Conservation (phyloP, 35 echinoderm and acorn worm species). For the Ptychodera flava region DNA sequence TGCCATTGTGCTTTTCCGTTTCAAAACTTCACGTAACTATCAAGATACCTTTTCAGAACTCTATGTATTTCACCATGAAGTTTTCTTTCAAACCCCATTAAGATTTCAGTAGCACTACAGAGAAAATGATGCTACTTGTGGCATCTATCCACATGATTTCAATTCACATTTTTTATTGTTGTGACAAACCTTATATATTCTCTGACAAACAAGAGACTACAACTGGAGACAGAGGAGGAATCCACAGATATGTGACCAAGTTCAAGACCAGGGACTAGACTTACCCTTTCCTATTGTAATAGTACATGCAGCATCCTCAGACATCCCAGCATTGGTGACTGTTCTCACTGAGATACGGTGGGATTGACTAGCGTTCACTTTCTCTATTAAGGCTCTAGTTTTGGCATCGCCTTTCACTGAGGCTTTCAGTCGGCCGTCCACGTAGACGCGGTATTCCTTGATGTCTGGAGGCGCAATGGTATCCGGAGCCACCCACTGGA, state of each 20-base stretch:
- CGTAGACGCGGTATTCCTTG: slow-evolving; percentile 75
- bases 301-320: slow-evolving; percentile 86
- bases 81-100: too few relatives aligned
- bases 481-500: slow-evolving; percentile 80
- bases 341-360: slow-evolving; percentile 78
- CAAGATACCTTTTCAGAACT: too few relatives aligned
- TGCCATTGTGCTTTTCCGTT: too few relatives aligned
- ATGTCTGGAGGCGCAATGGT: slow-evolving; percentile 57
- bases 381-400: slow-evolving; percentile 69
- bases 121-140: too few relatives aligned
- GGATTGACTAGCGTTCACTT: slow-evolving; percentile 48
- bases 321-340: slow-evolving; percentile 64
- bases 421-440: slow-evolving; percentile 68
- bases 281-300: slow-evolving; percentile 85
- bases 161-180: slow-evolving; percentile 54
- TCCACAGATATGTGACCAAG: slow-evolving; percentile 69
- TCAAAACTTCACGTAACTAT: too few relatives aligned
- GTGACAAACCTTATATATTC: slow-evolving; percentile 65
- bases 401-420: slow-evolving; percentile 77
- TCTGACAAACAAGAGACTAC: slow-evolving; percentile 69
- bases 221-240: slow-evolving; percentile 43
- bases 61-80: too few relatives aligned
- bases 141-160: too few relatives aligned
- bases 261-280: slow-evolving; percentile 57
- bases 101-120: too few relatives aligned